A percentile compares a stretch with the other conserved stretches of the same genome.
These are phyloP conservation scores for Acanthiza pusilla DNA, from an alignment of 2,797 vertebrate species.

Conservation along the genomic window DNA sequence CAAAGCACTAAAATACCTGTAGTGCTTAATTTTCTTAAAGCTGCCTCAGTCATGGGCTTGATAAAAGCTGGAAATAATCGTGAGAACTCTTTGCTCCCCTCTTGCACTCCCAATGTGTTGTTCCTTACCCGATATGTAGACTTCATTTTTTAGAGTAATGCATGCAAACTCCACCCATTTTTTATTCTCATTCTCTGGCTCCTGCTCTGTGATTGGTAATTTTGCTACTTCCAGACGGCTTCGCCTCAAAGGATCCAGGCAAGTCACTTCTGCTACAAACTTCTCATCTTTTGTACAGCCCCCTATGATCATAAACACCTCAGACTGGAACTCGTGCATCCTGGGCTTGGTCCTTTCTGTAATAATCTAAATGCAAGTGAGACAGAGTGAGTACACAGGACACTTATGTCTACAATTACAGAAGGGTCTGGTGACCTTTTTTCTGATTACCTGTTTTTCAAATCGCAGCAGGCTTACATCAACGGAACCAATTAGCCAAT, in stretches of 20 bases:
- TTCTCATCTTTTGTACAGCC: slow-evolving; percentile 96
- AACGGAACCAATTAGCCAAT: neutral
- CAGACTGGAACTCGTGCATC: slow-evolving; percentile 88
- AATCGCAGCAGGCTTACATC: neutral
- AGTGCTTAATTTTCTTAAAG: neutral
- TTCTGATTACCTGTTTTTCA: neutral
- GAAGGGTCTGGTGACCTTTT: neutral
- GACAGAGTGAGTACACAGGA: slow-evolving; percentile 24
- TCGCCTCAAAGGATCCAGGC: slow-evolving; percentile 92
- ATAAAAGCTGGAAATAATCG: neutral
- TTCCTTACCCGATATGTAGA: slow-evolving; percentile 92
- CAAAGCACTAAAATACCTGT: neutral
- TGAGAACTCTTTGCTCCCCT: neutral
- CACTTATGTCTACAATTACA: neutral
- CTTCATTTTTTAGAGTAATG: slow-evolving; percentile 92
- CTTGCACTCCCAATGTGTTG: neutral
- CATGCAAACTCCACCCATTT: slow-evolving; percentile 99
- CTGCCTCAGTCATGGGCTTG: neutral
- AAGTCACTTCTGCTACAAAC: slow-evolving; percentile 94
- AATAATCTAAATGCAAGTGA: slow-evolving; percentile 81
- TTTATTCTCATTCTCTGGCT: slow-evolving; percentile 85
- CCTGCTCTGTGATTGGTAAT: slow-evolving; percentile 87
- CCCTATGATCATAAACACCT: slow-evolving; percentile 96
- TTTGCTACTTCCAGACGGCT: slow-evolving; percentile 94
- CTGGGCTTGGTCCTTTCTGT: slow-evolving; percentile 94